Evolutionary conservation across 2,113 vertebrate species (phyloP).

Genomic region (Ellobius talpinus): DNA sequence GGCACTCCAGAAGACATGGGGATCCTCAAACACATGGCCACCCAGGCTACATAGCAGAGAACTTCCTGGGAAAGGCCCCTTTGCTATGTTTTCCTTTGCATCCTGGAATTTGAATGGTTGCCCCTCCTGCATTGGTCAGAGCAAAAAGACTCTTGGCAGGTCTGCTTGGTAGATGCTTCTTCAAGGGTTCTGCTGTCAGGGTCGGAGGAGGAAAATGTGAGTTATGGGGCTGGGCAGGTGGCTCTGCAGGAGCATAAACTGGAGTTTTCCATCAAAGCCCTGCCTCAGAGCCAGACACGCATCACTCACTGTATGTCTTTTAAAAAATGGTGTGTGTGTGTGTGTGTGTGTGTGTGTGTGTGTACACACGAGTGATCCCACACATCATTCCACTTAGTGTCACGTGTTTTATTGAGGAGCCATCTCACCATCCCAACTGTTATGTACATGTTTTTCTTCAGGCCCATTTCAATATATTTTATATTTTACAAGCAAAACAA

Average conservation of each 20-base stretch:
- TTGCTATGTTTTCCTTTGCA: not conserved
- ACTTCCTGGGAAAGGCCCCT: not conserved
- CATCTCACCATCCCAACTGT: not conserved
- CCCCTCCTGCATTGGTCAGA: not conserved
- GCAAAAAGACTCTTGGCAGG: not conserved
- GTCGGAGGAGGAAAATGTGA: not conserved
- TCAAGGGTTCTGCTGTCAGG: not conserved
- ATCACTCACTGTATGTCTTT: not conserved
- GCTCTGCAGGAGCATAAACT: not conserved
- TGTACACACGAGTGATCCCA: not conserved
- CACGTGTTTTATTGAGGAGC: not conserved
- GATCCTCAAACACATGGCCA: not conserved
- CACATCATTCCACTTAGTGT: too few species aligned
- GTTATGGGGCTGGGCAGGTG: not conserved
- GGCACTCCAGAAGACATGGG: not conserved
- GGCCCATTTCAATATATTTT: slow-evolving; percentile 27
- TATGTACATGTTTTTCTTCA: not conserved
- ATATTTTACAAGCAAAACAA: not conserved
- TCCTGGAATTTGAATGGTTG: not conserved
- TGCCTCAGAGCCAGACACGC: not conserved
- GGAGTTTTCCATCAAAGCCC: not conserved
- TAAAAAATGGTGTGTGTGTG: not conserved
- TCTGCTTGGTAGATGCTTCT: not conserved
- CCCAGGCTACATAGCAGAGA: not conserved
- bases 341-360: not conserved